Evolutionary conservation across 2,888 invertebrate genomes (phyloP).

Genomic region (Nymphalis c-album): DNA sequence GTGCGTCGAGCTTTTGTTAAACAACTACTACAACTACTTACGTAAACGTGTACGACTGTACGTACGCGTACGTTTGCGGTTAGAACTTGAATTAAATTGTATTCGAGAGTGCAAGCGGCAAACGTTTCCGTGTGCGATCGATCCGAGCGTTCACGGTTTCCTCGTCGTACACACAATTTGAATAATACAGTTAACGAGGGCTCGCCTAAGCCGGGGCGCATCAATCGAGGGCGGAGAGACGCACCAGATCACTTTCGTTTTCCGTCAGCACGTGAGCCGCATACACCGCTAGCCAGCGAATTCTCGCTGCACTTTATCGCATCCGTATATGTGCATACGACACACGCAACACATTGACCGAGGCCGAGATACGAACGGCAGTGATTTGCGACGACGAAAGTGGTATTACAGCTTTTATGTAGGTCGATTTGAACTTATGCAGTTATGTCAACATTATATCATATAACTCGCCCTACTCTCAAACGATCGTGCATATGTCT

Average conservation of each 20-base stretch:
- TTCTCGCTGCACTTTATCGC: conserved; percentile 77
- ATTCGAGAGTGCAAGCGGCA: conserved; percentile 47
- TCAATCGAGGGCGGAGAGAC: conserved; percentile 75
- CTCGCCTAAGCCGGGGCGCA: conserved; percentile 67
- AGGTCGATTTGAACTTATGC: conserved; percentile 68
- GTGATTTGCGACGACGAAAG: conserved; percentile 81
- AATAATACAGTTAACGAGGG: conserved; percentile 75
- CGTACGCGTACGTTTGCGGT: conserved; percentile 27
- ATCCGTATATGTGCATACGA: conserved; percentile 79
- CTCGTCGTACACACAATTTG: conserved; percentile 65
- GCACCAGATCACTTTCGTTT: conserved; percentile 79
- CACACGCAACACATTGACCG: conserved; percentile 79
- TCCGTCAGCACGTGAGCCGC: conserved; percentile 74
- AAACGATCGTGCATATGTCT: conserved; percentile 1
- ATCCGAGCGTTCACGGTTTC: conserved; percentile 48
- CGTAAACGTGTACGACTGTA: conserved; percentile 14
- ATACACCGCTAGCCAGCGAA: conserved; percentile 73
- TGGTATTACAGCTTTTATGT: conserved; percentile 80
- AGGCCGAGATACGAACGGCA: conserved; percentile 76
- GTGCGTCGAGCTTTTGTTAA: conserved; percentile 11
- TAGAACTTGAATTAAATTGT: conserved; percentile 46
- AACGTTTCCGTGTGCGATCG: conserved; percentile 55
- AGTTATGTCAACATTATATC: conserved; percentile 73
- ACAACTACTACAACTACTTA: background rate
- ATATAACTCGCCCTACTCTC: conserved; percentile 40